These are phyloP conservation scores for Orthosia gracilis DNA, from an alignment of 2,888 invertebrate species.

Conservation along the genomic window DNA sequence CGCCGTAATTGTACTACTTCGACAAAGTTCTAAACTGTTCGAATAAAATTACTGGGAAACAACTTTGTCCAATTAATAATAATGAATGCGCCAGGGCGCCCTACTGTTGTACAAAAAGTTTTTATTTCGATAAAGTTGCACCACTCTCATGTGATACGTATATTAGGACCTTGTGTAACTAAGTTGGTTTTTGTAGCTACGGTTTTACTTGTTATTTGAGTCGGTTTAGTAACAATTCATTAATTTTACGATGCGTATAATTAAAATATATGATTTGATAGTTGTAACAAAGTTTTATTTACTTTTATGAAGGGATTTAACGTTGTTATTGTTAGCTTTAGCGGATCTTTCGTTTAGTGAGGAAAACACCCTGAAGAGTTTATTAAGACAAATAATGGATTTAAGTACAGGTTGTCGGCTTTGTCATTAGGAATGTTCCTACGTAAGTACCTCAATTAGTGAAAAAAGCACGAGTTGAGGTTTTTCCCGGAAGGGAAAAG, in stretches of 20 bases:
- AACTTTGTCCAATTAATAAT: constrained; percentile 88
- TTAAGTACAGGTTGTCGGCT: constrained; percentile 75
- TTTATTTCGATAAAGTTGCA: constrained; percentile 86
- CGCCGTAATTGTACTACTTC: constrained; percentile 69
- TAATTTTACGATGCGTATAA: constrained; percentile 87
- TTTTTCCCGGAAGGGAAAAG: constrained; percentile 79
- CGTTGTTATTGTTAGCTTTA: constrained; percentile 29
- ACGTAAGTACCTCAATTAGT: constrained; percentile 80
- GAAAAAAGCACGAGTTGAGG: constrained; percentile 75
- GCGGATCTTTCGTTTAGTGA: constrained; percentile 27
- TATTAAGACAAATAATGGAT: constrained; percentile 74
- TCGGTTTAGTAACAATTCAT: constrained; percentile 82
- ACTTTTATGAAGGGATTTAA: constrained; percentile 42
- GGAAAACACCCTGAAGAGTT: constrained; percentile 49
- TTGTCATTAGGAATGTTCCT: constrained; percentile 77
- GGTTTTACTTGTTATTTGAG: constrained; percentile 79
- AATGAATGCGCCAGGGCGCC: constrained; percentile 84
- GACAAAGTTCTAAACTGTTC: constrained; percentile 82
- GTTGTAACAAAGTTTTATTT: constrained; percentile 48
- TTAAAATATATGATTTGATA: constrained; percentile 74
- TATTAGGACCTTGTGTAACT: constrained; percentile 81
- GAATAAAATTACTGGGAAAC: constrained; percentile 83
- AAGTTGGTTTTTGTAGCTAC: constrained; percentile 73
- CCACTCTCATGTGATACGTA: constrained; percentile 75
- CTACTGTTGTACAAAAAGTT: constrained; percentile 81